phyloP scores from a whole-genome alignment of 1,140 invertebrate species.

The Odontomachus brunneus region DNA sequence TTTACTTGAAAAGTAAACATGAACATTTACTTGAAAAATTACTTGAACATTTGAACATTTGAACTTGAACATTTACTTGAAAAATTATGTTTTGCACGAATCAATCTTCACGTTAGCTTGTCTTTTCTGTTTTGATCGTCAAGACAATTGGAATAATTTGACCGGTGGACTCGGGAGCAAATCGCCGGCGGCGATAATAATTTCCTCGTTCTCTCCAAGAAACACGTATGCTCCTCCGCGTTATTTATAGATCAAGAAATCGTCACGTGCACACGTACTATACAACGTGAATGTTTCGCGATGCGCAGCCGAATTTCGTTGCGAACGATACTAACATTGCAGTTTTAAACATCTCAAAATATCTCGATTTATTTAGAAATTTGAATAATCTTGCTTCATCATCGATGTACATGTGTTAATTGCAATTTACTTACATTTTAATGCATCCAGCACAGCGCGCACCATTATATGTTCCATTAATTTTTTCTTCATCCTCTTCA shows the following conservation, averaged over 20 bases:
- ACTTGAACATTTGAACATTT: no score
- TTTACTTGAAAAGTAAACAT: no score
- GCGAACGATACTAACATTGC: not conserved
- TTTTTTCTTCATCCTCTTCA: no score
- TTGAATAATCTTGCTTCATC: not conserved
- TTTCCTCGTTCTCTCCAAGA: slow-evolving; percentile 61
- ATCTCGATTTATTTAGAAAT: not conserved
- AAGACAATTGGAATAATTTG: slow-evolving; percentile 55
- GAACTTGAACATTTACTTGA: no score
- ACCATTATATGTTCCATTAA: no score
- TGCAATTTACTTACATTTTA: not conserved
- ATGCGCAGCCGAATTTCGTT: not conserved
- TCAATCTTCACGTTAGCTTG: slow-evolving; percentile 16
- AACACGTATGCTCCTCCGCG: slow-evolving; percentile 1
- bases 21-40: no score
- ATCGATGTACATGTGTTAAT: not conserved
- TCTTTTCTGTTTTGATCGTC: slow-evolving; percentile 46
- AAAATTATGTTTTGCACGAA: not conserved
- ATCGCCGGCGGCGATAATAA: slow-evolving; percentile 57
- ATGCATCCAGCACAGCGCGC: no score
- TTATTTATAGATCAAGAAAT: slow-evolving; percentile 58
- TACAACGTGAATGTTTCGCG: not conserved
- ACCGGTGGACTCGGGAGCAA: slow-evolving; percentile 41
- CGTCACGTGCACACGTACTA: not conserved
- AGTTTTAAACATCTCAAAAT: not conserved